Evolutionary conservation across 2,888 invertebrate genomes (phyloP).

Genomic region (Poecilobothrus nobilitatus): DNA sequence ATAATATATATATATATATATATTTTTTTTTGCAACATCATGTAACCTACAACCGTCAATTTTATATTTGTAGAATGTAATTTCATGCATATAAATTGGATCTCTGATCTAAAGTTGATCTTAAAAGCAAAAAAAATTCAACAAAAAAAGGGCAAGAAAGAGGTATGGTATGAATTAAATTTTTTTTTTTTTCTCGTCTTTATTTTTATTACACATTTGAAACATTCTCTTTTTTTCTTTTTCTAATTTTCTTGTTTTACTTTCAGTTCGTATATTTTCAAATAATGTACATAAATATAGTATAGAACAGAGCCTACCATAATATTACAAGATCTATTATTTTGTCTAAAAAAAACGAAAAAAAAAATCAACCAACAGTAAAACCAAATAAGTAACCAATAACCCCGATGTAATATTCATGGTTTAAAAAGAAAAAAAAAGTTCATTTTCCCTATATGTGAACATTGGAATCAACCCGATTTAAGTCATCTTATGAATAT

Average conservation of each 20-base stretch:
- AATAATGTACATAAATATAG: too few relatives aligned
- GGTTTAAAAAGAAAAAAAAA: background rate
- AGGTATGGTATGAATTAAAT: background rate
- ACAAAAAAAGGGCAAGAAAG: background rate
- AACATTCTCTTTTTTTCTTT: too few relatives aligned
- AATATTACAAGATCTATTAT: too few relatives aligned
- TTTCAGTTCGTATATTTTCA: too few relatives aligned
- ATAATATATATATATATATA: too few relatives aligned
- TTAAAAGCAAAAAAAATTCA: background rate
- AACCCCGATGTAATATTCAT: background rate
- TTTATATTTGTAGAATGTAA: background rate
- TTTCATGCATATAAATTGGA: constrained; percentile 3
- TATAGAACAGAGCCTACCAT: too few relatives aligned
- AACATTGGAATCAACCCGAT: background rate
- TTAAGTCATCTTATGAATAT: background rate
- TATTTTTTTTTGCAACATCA: background rate
- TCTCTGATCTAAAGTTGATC: background rate
- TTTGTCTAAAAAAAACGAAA: too few relatives aligned
- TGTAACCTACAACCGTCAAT: background rate
- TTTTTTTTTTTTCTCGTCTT: background rate
- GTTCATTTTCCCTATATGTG: background rate
- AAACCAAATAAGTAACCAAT: background rate
- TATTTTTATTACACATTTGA: background rate
- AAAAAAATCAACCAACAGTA: background rate
- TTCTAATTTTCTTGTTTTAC: too few relatives aligned